phyloP scores from a whole-genome alignment of 2,888 invertebrate genomes.

The Sarcophaga carnaria region DNA sequence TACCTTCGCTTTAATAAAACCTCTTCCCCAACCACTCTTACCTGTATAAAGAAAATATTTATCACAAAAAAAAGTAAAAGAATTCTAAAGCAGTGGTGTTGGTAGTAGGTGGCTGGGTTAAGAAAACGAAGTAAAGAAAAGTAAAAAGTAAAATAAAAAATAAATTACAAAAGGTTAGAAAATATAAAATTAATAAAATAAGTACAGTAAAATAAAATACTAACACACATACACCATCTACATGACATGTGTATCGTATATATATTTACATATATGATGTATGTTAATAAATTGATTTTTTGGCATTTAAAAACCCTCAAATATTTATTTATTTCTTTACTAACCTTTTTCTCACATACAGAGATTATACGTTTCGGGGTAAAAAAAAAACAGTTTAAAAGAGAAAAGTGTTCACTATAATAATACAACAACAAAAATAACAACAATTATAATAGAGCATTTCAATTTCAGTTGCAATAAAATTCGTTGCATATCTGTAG shows the following conservation, averaged over 20 bases:
- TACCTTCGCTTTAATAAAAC: background rate
- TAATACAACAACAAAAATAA: background rate
- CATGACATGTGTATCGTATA: background rate
- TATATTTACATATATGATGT: background rate
- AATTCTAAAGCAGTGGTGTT: background rate
- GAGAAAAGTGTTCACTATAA: background rate
- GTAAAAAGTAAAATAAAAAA: background rate
- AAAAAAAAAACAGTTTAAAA: background rate
- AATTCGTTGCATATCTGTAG: constrained; percentile 36
- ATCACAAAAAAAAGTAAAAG: background rate
- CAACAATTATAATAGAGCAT: background rate
- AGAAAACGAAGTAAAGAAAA: background rate
- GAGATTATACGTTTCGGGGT: background rate
- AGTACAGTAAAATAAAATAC: constrained; percentile 13
- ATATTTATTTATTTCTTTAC: constrained; percentile 3
- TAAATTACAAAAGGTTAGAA: constrained; percentile 7
- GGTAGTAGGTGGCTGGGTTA: background rate
- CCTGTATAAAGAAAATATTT: constrained; percentile 6
- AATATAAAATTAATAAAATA: constrained; percentile 21
- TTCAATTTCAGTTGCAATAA: constrained; percentile 30
- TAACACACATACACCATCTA: background rate
- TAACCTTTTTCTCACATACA: background rate
- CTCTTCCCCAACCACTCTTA: constrained; percentile 7
- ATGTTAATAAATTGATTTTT: constrained; percentile 45
- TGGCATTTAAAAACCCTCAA: constrained; percentile 18